Evolutionary conservation across 2,113 vertebrate species (phyloP), one percentile per base, ranked within the genome.

Genomic region (Beaufortia kweichowensis): DNA sequence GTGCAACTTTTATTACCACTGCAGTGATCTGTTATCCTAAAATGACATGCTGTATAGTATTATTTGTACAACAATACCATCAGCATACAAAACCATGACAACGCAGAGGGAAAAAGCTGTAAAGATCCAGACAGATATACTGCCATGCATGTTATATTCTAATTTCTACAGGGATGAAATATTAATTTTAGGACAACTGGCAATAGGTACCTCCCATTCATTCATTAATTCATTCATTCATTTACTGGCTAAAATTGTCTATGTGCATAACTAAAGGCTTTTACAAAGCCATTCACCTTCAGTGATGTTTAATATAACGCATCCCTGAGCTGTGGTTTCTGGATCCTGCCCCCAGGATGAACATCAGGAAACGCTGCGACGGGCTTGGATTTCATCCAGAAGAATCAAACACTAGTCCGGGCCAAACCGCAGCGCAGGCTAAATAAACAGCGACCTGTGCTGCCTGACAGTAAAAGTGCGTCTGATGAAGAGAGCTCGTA

Each of bases 401-500:
- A 8, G 60, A 71, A 61, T 74, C 12, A 61, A 74, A 61, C 71
- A 74, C 41, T 12, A 62, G 57, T 62, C 39, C 57, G 17, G 56
- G 71, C 71, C 71, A 74, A 74, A 74, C 71, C 71, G 39, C 71
- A 74, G 71, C 71, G 26, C 46, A 74, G 57, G 56, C 71, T 63
- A 78, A 60, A 55, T 65, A 46, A 59, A 75, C 72, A 14, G 56
- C 53, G 55, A 68, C 62, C 56, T 75, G 64, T 59, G 70, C 62
- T 46, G 46, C 65, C 41, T 70, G 79, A 80, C 74, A 77, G 60
- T 59, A 50, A 73, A 65, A 46, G 79, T 57, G 62, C 31, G 62
- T 71, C 67, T 78, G 67, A 78, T 74, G 57, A 74, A 74, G 57
- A 70, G 65, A 70, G n/a, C 75, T 73, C n/a, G 72, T 82, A 75